Evolutionary conservation across 2,797 vertebrate genomes (phyloP), one percentile per base, ranked within the genome.

Genomic region (Siniperca undulata): DNA sequence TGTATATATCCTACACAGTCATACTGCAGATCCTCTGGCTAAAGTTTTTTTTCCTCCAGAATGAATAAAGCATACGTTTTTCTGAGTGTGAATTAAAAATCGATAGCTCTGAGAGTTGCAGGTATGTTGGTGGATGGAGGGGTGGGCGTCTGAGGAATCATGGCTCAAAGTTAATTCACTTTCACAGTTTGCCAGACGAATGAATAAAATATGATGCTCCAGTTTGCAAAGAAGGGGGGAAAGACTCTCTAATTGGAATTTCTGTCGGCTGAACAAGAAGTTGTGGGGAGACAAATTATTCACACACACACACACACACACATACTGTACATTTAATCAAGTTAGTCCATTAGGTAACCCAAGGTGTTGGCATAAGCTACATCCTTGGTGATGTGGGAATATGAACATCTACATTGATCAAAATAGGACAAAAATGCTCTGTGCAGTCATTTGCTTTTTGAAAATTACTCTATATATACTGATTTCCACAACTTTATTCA

Each of bases 151-250:
- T 82, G 66, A 55, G 75, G 82, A 80, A 60, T 80, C 11, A 3
- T 46, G 50, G 60, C 84, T 83, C 80, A 53, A 73, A 89, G 78
- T 83, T 85, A 82, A 92, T 92, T 92, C 86, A 86, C 87, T 90
- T 87, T 90, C 84, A 86, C 84, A 70, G 74, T 91, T 91, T 87
- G 84, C 87, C 88, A 92, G 89, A 84, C 11, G 27, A 74, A 89
- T 93, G 71, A 93, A 94, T 93, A 91, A 94, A 91, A 92, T 84
- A 93, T 86, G 87, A 89, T 19, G 88, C 80, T 88, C 61, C 72
- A 79, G 83, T 87, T 89, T 84, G 78, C 36, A 48, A 55, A 60
- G 68, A 73, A 73, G 55, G 22, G 16, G 60, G 62, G 58, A 53
- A 76, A 74, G 22, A 75, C 70, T 76, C 73, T 84, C 77, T 83